A percentile compares a stretch with the other conserved stretches of the same genome.
Evolutionary conservation across 2,797 vertebrate species (phyloP).

Genomic region (Thalassophryne amazonica): DNA sequence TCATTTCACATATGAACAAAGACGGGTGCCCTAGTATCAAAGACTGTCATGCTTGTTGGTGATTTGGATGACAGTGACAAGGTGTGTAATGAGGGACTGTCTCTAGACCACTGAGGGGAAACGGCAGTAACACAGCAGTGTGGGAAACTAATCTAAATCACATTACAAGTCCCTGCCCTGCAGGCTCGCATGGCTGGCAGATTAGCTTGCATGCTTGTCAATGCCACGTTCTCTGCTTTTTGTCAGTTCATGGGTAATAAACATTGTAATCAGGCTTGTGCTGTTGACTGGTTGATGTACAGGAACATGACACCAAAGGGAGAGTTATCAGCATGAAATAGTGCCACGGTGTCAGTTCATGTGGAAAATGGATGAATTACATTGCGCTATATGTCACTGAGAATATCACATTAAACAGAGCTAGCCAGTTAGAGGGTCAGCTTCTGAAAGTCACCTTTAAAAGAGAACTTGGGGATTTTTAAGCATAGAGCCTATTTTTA

Average conservation of each 20-base stretch:
- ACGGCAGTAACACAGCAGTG: constrained; percentile 62
- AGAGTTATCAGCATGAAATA: not conserved
- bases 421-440: constrained; percentile 4
- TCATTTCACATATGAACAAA: constrained; percentile 42
- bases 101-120: constrained; percentile 63
- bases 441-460: no score
- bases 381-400: not conserved
- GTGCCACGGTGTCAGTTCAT: constrained; percentile 9
- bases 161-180: constrained; percentile 72
- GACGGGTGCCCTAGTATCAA: constrained; percentile 61
- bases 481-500: no score
- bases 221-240: constrained; percentile 46
- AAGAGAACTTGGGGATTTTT: no score
- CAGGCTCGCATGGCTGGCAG: constrained; percentile 63
- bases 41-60: constrained; percentile 61
- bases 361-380: constrained; percentile 1
- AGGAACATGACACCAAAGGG: constrained; percentile 32
- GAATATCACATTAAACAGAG: not conserved
- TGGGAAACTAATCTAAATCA: constrained; percentile 80
- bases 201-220: constrained; percentile 62
- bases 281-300: constrained; percentile 37
- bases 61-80: constrained; percentile 48
- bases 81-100: constrained; percentile 76
- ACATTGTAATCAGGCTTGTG: constrained; percentile 53
- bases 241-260: constrained; percentile 58